phyloP scores from a whole-genome alignment of 2,888 invertebrate species.

The Elysia crispata region DNA sequence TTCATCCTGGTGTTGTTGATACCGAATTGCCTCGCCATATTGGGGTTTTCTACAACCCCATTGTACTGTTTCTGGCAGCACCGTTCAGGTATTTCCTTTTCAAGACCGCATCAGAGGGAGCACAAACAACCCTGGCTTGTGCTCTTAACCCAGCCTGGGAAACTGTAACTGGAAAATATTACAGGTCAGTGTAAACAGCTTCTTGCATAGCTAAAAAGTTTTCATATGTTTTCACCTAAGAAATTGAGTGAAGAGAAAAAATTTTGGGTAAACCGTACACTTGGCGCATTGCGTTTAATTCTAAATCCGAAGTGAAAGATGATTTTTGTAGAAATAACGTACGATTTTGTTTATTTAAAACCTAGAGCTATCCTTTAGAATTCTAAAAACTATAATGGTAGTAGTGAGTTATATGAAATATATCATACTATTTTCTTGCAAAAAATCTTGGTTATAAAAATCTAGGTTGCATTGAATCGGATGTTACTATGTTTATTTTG shows the following conservation, averaged over 20 bases:
- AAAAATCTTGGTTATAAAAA: no score
- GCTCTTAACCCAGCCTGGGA: constrained; percentile 64
- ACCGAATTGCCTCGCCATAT: constrained; percentile 64
- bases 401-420: no score
- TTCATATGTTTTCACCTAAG: neutral
- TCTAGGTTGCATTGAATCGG: no score
- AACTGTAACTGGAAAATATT: constrained; percentile 68
- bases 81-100: constrained; percentile 64
- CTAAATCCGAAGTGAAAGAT: no score
- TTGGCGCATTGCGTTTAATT: no score
- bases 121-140: constrained; percentile 69
- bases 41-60: constrained; percentile 56
- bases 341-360: no score
- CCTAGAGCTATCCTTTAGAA: no score
- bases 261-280: no score
- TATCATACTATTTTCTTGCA: no score
- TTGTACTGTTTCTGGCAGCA: constrained; percentile 60
- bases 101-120: constrained; percentile 67
- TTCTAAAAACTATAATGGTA: no score
- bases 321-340: no score
- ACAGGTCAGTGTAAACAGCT: constrained; percentile 56
- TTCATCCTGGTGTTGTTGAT: constrained; percentile 67
- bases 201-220: neutral
- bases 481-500: no score
- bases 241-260: neutral